Evolutionary conservation across 2,797 vertebrate species (phyloP).

Genomic region (Clarias pachynema): DNA sequence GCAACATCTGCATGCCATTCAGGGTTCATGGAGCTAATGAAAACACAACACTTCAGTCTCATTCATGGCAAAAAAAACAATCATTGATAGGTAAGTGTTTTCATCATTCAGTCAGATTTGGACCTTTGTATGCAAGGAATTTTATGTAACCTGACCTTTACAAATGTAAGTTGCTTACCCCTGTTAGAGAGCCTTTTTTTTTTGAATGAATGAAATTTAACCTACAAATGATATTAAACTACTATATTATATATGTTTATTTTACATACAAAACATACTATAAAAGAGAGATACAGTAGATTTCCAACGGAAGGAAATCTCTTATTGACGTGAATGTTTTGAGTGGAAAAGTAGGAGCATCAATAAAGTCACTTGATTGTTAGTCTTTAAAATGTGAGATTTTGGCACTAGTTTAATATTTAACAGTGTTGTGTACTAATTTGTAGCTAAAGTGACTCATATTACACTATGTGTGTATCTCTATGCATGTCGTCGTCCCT

Average conservation of each 20-base stretch:
- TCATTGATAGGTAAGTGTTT: not conserved
- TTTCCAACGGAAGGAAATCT: not conserved
- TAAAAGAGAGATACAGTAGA: not conserved
- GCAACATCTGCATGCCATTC: too few species aligned
- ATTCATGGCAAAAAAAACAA: not conserved
- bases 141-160: not conserved
- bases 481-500: not conserved
- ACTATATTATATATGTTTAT: not conserved
- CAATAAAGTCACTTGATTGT: not conserved
- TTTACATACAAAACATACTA: not conserved
- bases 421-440: not conserved
- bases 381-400: not conserved
- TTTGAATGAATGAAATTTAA: not conserved
- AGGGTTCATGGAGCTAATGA: not conserved
- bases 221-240: not conserved
- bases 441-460: not conserved
- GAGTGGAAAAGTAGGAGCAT: too few species aligned
- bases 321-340: too few species aligned
- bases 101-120: constrained; percentile 1
- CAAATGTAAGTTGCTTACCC: not conserved
- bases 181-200: not conserved
- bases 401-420: not conserved
- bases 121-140: not conserved
- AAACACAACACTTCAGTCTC: not conserved
- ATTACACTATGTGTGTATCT: not conserved